phyloP scores from a whole-genome alignment of 2,888 invertebrate genomes.

The Lasioglossum vierecki region DNA sequence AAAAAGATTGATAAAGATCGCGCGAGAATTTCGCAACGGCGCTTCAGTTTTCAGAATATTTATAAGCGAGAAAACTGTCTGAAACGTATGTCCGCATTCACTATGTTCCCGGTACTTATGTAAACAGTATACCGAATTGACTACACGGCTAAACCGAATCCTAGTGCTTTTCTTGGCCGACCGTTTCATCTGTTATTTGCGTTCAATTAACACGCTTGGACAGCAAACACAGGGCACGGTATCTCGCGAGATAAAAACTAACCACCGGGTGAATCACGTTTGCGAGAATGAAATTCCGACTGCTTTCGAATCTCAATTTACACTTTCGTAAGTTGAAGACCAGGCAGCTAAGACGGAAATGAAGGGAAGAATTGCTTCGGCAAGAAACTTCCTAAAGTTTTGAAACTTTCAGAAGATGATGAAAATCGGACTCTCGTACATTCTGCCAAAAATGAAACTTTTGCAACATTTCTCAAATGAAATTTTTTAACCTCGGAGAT shows the following conservation, averaged over 20 bases:
- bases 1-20: neutral
- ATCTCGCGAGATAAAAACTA: neutral
- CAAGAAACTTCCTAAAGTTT: neutral
- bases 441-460: neutral
- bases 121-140: neutral
- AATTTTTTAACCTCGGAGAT: neutral
- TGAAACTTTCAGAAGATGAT: neutral
- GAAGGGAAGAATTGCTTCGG: neutral
- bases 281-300: neutral
- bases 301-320: neutral
- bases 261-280: constrained; percentile 11
- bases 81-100: neutral
- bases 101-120: neutral
- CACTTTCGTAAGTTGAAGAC: neutral
- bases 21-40: neutral
- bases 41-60: neutral
- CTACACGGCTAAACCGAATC: neutral
- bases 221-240: constrained; percentile 7
- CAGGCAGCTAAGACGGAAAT: neutral
- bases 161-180: constrained; percentile 8
- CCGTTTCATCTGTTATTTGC: constrained; percentile 25
- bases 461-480: no score
- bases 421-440: neutral
- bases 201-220: constrained; percentile 20
- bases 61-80: neutral